Percentiles rank a stretch among this genome's conserved stretches.
phyloP scores from a whole-genome alignment of 2,888 invertebrate species.

The Opisthograptis luteolata region DNA sequence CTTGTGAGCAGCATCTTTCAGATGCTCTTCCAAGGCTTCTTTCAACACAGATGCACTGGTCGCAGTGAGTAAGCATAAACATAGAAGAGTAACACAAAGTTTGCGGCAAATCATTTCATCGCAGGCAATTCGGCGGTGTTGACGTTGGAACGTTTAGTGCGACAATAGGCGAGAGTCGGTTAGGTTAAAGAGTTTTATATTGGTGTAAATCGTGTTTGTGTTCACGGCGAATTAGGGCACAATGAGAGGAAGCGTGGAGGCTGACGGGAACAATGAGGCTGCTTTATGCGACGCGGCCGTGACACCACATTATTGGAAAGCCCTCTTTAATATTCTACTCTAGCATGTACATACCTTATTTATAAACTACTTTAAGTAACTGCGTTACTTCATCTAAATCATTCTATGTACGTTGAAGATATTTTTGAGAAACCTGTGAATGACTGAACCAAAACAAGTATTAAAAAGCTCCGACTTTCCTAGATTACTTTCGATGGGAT shows the following conservation, averaged over 20 bases:
- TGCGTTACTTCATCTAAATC: too few species aligned
- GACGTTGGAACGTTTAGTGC: conserved; percentile 44
- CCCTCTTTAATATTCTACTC: conserved; percentile 22
- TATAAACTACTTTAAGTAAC: too few species aligned
- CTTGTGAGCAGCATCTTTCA: conserved; percentile 73
- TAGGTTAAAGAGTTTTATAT: conserved; percentile 76
- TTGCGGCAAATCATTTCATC: conserved; percentile 68
- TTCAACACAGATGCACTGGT: conserved; percentile 66
- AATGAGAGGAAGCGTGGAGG: conserved; percentile 80
- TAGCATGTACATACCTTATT: too few species aligned
- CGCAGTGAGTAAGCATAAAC: conserved; percentile 57
- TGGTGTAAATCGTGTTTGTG: conserved; percentile 65
- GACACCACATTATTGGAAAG: conserved; percentile 66
- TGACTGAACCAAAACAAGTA: too few species aligned
- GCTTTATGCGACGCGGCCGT: conserved; percentile 61
- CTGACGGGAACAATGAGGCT: conserved; percentile 62
- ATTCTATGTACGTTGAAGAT: too few species aligned
- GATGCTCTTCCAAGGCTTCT: conserved; percentile 76
- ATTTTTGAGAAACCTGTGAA: too few species aligned
- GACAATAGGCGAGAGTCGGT: conserved; percentile 60
- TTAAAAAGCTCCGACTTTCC: too few species aligned
- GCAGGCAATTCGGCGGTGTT: conserved; percentile 48
- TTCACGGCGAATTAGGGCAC: conserved; percentile 77
- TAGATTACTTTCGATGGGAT: too few species aligned
- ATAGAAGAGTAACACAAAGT: conserved; percentile 48